These are phyloP conservation scores for Spinibarbus caldwelli DNA, from an alignment of 2,797 vertebrate genomes.

Conservation along the genomic window DNA sequence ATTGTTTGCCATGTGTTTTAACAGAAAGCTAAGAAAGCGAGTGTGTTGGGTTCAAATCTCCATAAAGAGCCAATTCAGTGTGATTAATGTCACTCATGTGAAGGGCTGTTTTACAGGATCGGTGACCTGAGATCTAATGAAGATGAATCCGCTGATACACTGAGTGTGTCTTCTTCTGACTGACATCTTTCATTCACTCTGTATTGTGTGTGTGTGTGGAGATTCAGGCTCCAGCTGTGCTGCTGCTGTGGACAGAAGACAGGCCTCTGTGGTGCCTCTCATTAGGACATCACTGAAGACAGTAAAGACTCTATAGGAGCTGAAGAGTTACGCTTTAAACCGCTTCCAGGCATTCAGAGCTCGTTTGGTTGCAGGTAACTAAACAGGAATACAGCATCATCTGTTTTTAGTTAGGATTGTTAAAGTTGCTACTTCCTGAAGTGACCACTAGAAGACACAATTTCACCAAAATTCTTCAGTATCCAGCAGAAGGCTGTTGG, in stretches of 20 bases:
- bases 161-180: slow-evolving; percentile 42
- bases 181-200: slow-evolving; percentile 37
- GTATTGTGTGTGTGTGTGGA: slow-evolving; percentile 1
- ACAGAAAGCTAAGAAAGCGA: slow-evolving; percentile 17
- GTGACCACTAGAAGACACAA: slow-evolving; percentile 30
- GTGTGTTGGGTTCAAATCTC: slow-evolving; percentile 5
- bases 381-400: background rate
- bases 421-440: slow-evolving; percentile 3
- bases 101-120: slow-evolving; percentile 26
- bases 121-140: slow-evolving; percentile 27
- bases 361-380: slow-evolving; percentile 14
- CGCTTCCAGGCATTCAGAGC: background rate
- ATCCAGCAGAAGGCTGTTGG: background rate
- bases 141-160: background rate
- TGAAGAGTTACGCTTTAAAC: slow-evolving; percentile 29
- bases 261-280: slow-evolving; percentile 19
- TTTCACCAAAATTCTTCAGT: slow-evolving; percentile 22
- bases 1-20: background rate
- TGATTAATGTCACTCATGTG: slow-evolving; percentile 24
- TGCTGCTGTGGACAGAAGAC: slow-evolving; percentile 12
- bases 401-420: background rate
- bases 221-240: slow-evolving; percentile 45
- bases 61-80: background rate
- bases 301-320: slow-evolving; percentile 22
- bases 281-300: slow-evolving; percentile 36